Evolutionary conservation across 2,113 vertebrate genomes (phyloP).

Genomic region (Tamias sibiricus): DNA sequence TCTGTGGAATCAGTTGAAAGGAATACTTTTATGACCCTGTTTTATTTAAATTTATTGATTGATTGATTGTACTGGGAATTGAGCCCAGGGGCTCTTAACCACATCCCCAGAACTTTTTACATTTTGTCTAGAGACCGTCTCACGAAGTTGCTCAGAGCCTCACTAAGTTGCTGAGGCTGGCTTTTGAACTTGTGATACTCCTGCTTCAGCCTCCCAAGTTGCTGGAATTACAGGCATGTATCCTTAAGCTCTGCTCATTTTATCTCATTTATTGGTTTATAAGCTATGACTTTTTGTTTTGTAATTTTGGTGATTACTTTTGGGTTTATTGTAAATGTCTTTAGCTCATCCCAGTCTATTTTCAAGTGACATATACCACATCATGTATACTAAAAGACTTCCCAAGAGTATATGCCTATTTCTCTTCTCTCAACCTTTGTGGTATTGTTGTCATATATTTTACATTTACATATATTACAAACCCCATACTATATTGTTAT

Average conservation of each 20-base stretch:
- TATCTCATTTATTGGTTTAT: neutral
- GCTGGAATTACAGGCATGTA: too few relatives aligned
- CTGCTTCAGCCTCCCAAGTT: too few relatives aligned
- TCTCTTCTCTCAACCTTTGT: neutral
- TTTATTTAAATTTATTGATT: neutral
- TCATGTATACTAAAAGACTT: neutral
- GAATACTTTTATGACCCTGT: neutral
- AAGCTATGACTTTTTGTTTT: neutral
- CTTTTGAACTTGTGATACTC: too few relatives aligned
- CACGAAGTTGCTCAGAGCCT: too few relatives aligned
- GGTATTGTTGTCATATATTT: neutral
- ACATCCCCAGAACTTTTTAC: too few relatives aligned
- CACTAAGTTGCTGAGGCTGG: too few relatives aligned
- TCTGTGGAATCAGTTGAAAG: neutral
- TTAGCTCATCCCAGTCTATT: constrained; percentile 10
- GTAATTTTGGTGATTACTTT: constrained; percentile 22
- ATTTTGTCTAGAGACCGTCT: too few relatives aligned
- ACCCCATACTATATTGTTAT: neutral
- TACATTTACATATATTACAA: constrained; percentile 15
- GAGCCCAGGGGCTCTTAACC: too few relatives aligned
- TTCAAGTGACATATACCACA: neutral
- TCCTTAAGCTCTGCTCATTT: neutral
- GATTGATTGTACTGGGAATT: too few relatives aligned
- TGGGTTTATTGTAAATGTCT: constrained; percentile 1
- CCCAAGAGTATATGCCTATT: neutral